Evolutionary conservation across 2,888 invertebrate genomes (phyloP), one percentile per base, ranked within the genome.

Genomic region (Heliconius aoede): DNA sequence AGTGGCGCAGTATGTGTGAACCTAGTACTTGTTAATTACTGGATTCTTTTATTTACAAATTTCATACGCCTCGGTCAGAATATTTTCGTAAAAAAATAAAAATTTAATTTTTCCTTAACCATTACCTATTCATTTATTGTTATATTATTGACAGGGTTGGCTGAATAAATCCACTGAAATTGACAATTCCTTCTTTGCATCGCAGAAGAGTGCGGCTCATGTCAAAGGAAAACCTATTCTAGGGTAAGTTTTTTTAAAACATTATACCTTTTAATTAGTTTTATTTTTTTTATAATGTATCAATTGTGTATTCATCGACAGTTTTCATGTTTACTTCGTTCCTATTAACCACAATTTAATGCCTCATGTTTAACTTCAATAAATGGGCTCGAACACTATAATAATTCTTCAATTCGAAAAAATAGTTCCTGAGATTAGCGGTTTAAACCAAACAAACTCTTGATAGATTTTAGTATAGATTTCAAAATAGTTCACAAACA

Each of bases 151-250:
- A 2, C 84, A 95, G 95, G 94, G 93, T 21, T 94, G 94, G 93
- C 79, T 89, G 85, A 95, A 91, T 77, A 91, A 93, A 75, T 94
- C 95, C 0, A 92, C 85, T 8, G 94, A 95, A 82, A 89, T 96
- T 11, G 96, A 97, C 87, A 94, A 90, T 71, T 90, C 93, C 0
- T 96, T 96, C 87, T 96, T 96, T 85, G 90, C 92, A 7, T 91
- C 90, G 85, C 91, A 95, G 75, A 92, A 91, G 78, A 91, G 93
- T 73, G 90, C 93, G 0, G 91, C 94, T 1, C 95, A 95, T 75
- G 91, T 94, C 1, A 93, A 95, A 85, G 95, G 95, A 28, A 93
- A 92, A 82, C 91, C 92, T 2, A 84, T 93, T 18, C 79, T 92
- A 26, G 90, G 92, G 94, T 94, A 85, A 79, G 83, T 74, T 32